Evolutionary conservation across 2,113 vertebrate genomes (phyloP).

Genomic region (Indri indri): DNA sequence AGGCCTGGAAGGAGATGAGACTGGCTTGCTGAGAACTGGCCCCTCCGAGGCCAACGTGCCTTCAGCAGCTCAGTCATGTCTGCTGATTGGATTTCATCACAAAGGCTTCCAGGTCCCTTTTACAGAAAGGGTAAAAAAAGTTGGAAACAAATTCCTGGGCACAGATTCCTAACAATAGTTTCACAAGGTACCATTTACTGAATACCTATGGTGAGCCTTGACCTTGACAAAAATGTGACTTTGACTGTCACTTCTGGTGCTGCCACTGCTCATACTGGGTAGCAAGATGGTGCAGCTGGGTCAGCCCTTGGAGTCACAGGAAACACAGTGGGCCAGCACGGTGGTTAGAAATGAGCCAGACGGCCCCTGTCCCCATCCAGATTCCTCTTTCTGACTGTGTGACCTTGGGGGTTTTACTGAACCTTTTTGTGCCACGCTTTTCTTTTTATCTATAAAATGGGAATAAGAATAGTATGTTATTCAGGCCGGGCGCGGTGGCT

Average conservation of each 20-base stretch:
- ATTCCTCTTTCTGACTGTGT: neutral
- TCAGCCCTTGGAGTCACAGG: neutral
- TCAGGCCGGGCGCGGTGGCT: no score
- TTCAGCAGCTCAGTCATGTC: neutral
- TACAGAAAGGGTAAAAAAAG: neutral
- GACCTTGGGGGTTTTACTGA: neutral
- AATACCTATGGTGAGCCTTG: neutral
- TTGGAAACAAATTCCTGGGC: neutral
- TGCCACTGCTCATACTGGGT: neutral
- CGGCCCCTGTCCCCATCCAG: rapidly evolving
- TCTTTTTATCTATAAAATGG: neutral
- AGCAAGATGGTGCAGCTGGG: rapidly evolving
- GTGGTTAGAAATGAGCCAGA: neutral
- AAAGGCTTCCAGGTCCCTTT: neutral
- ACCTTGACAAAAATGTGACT: neutral
- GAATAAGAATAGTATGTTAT: neutral
- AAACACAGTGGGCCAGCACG: neutral
- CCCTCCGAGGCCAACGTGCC: neutral
- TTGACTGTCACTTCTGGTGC: neutral
- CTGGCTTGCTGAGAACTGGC: neutral
- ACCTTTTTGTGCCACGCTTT: neutral
- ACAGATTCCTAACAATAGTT: neutral
- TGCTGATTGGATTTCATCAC: neutral
- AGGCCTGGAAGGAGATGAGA: neutral
- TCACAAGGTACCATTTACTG: neutral